Conservation (phyloP, 53 echinoderm and acorn worm genomes). For the Zoroaster sp. region DNA sequence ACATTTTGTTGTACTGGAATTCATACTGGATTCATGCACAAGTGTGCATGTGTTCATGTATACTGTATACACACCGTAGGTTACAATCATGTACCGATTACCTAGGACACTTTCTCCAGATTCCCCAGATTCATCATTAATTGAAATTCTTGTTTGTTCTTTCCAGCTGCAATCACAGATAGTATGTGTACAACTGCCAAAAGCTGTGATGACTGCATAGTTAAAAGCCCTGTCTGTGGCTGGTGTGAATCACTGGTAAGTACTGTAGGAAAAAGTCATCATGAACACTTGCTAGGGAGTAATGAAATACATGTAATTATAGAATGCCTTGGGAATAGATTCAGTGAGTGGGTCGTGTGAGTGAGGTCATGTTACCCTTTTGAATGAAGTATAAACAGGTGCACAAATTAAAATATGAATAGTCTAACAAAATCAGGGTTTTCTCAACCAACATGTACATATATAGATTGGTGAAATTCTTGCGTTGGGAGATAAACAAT, state of each 20-base stretch:
- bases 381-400: neutral
- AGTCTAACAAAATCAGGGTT: neutral
- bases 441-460: too few species aligned
- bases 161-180: conserved; percentile 42
- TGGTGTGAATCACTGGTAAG: conserved; percentile 85
- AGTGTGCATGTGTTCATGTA: too few species aligned
- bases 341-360: neutral
- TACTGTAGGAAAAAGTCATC: neutral
- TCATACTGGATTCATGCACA: too few species aligned
- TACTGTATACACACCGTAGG: too few species aligned
- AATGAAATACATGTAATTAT: neutral
- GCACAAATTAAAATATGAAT: neutral
- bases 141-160: neutral
- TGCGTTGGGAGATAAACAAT: too few species aligned
- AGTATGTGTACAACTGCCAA: conserved; percentile 70
- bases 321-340: neutral
- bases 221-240: conserved; percentile 73
- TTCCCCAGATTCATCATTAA: too few species aligned
- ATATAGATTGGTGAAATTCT: too few species aligned
- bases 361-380: neutral
- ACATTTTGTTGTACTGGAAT: too few species aligned
- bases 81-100: too few species aligned
- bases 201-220: conserved; percentile 88
- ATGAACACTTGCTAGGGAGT: neutral
- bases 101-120: too few species aligned